Conservation (phyloP, 64 coral and sea anemone genomes). For the Porites lutea region DNA sequence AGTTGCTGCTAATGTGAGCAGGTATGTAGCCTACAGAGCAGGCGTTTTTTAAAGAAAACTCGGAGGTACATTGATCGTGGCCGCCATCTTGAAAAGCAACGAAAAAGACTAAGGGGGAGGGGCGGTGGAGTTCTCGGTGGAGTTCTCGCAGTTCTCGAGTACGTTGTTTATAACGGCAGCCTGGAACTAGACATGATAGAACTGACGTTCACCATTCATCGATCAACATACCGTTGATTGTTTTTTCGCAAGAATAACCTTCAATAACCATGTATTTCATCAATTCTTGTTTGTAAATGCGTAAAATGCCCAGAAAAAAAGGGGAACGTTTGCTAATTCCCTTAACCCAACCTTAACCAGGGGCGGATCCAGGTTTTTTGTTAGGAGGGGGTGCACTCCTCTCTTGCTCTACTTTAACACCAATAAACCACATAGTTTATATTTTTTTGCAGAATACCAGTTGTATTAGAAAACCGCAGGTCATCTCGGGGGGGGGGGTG, state of each 20-base stretch:
- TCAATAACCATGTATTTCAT: conserved; percentile 8
- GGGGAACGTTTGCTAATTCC: not conserved
- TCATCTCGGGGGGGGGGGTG: too few relatives aligned
- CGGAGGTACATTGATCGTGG: too few relatives aligned
- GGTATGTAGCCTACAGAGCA: too few relatives aligned
- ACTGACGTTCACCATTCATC: conserved; percentile 20
- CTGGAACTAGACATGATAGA: conserved; percentile 10
- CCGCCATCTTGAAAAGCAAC: too few relatives aligned
- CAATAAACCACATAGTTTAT: too few relatives aligned
- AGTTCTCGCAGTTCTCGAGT: not conserved
- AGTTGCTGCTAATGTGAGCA: conserved; percentile 11
- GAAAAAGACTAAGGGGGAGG: too few relatives aligned
- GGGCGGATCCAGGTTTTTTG: too few relatives aligned
- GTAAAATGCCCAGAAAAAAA: conserved; percentile 10
- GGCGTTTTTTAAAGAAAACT: too few relatives aligned
- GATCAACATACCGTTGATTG: conserved; percentile 18
- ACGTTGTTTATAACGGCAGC: not conserved
- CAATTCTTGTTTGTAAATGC: conserved; percentile 6
- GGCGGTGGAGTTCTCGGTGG: not conserved
- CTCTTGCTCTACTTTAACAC: too few relatives aligned
- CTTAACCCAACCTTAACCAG: not conserved
- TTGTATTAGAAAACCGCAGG: too few relatives aligned
- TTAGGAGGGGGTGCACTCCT: too few relatives aligned
- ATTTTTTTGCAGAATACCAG: not conserved
- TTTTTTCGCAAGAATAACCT: conserved; percentile 6